These are phyloP conservation scores for Myotis myotis DNA, from an alignment of 2,797 vertebrate species.

Conservation along the genomic window DNA sequence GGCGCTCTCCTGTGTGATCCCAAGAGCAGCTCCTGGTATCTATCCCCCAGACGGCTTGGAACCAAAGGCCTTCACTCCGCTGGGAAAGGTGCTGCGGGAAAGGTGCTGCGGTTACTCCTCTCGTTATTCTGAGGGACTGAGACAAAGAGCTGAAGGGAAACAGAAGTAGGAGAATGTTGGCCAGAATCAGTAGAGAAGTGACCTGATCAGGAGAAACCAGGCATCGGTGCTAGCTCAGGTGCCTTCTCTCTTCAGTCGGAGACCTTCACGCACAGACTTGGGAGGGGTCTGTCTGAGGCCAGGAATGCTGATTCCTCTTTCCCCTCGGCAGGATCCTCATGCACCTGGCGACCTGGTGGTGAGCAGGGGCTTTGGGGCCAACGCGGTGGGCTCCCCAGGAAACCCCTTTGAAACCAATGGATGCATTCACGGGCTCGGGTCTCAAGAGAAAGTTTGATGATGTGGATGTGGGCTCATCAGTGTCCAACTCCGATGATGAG, in stretches of 20 bases:
- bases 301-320: constrained; percentile 33
- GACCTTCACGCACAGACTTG: neutral
- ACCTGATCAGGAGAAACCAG: neutral
- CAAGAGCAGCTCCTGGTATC: too few species aligned
- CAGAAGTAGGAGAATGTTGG: neutral
- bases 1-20: neutral
- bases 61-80: neutral
- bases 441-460: constrained; percentile 96
- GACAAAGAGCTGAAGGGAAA: neutral
- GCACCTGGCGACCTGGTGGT: constrained; percentile 63
- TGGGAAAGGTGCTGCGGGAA: constrained; percentile 44
- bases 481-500: constrained; percentile 95
- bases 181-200: neutral
- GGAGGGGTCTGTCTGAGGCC: neutral
- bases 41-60: neutral
- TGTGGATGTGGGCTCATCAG: constrained; percentile 92
- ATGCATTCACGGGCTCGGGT: constrained; percentile 89
- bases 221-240: neutral
- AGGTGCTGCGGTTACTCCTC: neutral
- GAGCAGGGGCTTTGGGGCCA: constrained; percentile 55
- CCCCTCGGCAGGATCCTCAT: constrained; percentile 69
- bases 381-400: constrained; percentile 76
- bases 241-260: neutral
- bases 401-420: constrained; percentile 90
- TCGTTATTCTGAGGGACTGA: neutral